Evolutionary conservation across 1,140 invertebrate species (phyloP), one percentile per base, ranked within the genome.

Genomic region (Meteorus sp.): DNA sequence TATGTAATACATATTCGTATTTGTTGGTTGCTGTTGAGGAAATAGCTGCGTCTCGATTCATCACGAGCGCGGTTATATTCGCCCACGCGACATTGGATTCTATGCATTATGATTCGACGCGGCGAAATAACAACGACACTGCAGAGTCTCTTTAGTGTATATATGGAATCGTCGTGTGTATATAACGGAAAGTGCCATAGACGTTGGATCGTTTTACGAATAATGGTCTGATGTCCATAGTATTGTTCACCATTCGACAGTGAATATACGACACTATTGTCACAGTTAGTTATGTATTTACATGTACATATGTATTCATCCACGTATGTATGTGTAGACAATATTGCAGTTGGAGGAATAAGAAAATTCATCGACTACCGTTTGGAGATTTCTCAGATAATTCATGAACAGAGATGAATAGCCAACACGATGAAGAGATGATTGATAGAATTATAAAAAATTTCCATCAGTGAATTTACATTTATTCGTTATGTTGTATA

Each of bases 241-340:
- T 31, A 48, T 48, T 31, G 45, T 48, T 31, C 45, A 48, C 45
- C 22, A 13, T 47, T 48, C 22, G 45, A 48, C 45, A n/a, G 25
- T 15, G 31, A 48, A 48, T 48, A 48, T 48, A 48, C 45, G 45
- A 48, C 45, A 48, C 45, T 31, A 48, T 48, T 48, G 45, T 48
- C 45, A 31, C 6, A 31, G 45, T 31, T 25, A 17, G 22, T 19
- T 44, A 19, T 44, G n/a, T n/a, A n/a, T n/a, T n/a, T n/a, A n/a
- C n/a, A n/a, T n/a, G n/a, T n/a, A n/a, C n/a, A n/a, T n/a, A n/a
- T n/a, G n/a, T n/a, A n/a, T n/a, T n/a, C n/a, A n/a, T n/a, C n/a
- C n/a, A n/a, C n/a, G n/a, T n/a, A n/a, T n/a, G n/a, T n/a, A n/a
- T n/a, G n/a, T n/a, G n/a, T n/a, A n/a, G n/a, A n/a, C n/a, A n/a